Base-by-base conservation (phyloP, 2,888 invertebrate genomes). In the Cephalotes varians region DNA sequence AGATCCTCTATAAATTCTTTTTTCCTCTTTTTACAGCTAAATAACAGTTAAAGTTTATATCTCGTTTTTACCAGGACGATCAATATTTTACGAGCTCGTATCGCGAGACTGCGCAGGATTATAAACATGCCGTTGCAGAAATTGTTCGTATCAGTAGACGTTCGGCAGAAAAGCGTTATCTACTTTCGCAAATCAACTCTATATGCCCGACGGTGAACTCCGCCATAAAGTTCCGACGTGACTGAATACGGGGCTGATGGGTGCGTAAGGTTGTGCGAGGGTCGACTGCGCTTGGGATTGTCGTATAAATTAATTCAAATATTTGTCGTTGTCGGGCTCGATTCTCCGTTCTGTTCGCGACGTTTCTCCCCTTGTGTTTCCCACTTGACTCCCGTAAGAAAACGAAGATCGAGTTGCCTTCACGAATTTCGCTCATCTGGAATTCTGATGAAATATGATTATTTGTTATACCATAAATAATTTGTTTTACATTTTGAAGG, bases 291-390 rank as follows among this genome's bases (percentile, higher is more conserved):
- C 65, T 86, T 82, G 87, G 83, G 87, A 91, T 90, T 91, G 89
- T 88, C 90, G 87, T 88, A 91, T 91, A 89, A 89, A 91, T 91
- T 91, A 91, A 91, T 91, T 91, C 91, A 91, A 90, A 91, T 91
- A 91, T 91, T 91, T 89, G 90, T 86, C 86, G 86, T 88, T 82
- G 88, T 69, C 84, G 71, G 82, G 80, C 82, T 86, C 82, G 85
- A 83, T 85, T 83, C 84, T 81, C 82, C 69, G 21, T 77, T 56
- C 44, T 47, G 15, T 44, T 54, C 83, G 65, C 77, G n/a, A 28
- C 47, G 15, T 67, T 25, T 40, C 31, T 25, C 47, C 31, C 34
- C 40, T 74, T 74, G 6, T 54, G 9, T 18, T 51, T 77, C 58
- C 18, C 62, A 76, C 31, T 54, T 62, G 64, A 74, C 76, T 40